Percentiles rank a stretch among this genome's conserved stretches.
These are phyloP conservation scores for Maniola hyperantus DNA, from an alignment of 2,888 invertebrate species.

Conservation along the genomic window DNA sequence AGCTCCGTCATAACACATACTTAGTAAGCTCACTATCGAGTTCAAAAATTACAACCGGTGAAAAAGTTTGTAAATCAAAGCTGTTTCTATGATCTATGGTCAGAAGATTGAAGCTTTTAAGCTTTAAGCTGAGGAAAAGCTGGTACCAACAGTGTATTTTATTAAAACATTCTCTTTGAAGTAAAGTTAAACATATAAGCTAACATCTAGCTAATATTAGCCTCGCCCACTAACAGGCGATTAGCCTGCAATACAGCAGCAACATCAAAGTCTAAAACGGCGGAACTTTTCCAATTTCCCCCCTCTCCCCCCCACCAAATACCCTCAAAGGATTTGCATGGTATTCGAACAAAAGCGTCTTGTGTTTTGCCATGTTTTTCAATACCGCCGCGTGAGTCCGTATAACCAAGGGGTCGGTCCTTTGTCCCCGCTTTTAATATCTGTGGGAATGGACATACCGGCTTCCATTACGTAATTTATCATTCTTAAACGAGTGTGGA, in stretches of 20 bases:
- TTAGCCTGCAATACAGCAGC: conserved; percentile 56
- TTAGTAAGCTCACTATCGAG: too few relatives aligned
- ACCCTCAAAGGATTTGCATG: conserved; percentile 79
- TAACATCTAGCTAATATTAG: conserved; percentile 29
- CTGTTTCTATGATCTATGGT: background rate
- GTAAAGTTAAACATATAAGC: conserved; percentile 12
- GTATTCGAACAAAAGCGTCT: conserved; percentile 59
- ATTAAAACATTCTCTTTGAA: conserved; percentile 19
- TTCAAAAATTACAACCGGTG: too few relatives aligned
- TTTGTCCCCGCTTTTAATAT: conserved; percentile 79
- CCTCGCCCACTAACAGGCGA: conserved; percentile 42
- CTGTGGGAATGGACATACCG: conserved; percentile 82
- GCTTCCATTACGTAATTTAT: conserved; percentile 80
- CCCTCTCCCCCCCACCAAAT: conserved; percentile 63
- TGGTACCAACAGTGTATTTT: background rate
- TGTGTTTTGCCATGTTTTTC: conserved; percentile 75
- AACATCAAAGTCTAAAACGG: conserved; percentile 64
- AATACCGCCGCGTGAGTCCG: conserved; percentile 78
- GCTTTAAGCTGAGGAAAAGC: background rate
- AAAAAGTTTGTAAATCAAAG: too few relatives aligned
- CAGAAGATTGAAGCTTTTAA: background rate
- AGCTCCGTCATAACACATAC: too few relatives aligned
- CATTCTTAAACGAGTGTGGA: conserved; percentile 80
- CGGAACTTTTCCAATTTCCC: conserved; percentile 79
- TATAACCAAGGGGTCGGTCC: conserved; percentile 63